Base-by-base conservation (phyloP, 2,888 invertebrate genomes). In the Maniola hyperantus region DNA sequence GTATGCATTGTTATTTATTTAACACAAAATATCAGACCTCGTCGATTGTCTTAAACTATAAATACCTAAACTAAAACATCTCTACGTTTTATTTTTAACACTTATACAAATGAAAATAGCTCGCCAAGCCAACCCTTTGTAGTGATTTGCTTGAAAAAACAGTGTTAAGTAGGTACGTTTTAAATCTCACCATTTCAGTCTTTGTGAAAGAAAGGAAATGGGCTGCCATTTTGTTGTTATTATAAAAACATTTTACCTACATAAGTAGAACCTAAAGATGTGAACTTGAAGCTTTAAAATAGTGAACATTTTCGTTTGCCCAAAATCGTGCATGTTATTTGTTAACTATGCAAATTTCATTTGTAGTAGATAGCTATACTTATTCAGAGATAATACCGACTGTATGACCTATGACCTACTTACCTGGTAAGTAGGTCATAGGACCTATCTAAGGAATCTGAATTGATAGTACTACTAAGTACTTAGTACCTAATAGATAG, bases 151-250 rank as follows among this genome's bases (percentile, higher is more conserved):
- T 42, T 57, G 20, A 39, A 34, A 57, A 42, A 57, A 57, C 57
- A 42, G 57, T 42, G 57, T 57, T 57, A 57, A 57, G 42, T 57
- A 57, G 42, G 42, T 57, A 57, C 57, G 42, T 60, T 60, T 48
- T 15, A 39, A 61, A 39, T 39, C 7, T 48, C 36, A n/a, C 20
- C 36, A 51, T 61, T 51, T 36, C 39, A 8, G 39, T 51, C 36
- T 51, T 39, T 51, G 51, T 39, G 5, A 39, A 60, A 48, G 48
- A 61, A 61, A 51, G 36, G 20, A 61, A 51, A 50, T 50, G 46
- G 34, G 50, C 20, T 15, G 18, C 11, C 50, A 20, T 50, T 51
- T n/a, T n/a, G n/a, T n/a, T 6, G 20, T 13, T 39, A n/a, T 13
- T 36, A 48, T 10, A 50, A 50, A 60, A 61, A 51, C 36, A 34